A percentile compares a stretch with the other conserved stretches of the same genome.
Conservation (phyloP, 2,113 vertebrate genomes). For the Lichenostomus cassidix region DNA sequence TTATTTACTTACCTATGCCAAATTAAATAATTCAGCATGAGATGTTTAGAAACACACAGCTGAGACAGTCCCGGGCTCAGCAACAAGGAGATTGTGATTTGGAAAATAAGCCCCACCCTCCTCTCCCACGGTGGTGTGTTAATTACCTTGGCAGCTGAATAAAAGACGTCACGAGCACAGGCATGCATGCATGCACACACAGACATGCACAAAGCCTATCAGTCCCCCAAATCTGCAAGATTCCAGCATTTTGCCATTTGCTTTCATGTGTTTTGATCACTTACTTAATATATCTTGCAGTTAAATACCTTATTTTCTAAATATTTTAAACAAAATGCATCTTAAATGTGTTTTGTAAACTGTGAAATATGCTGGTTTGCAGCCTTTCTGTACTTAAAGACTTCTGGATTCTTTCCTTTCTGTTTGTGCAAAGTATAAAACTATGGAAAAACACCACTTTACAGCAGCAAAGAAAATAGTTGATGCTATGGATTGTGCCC, state of each 20-base stretch:
- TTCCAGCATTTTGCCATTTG: slow-evolving; percentile 4
- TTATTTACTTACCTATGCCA: neutral
- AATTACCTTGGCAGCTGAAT: slow-evolving; percentile 26
- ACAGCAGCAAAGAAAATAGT: neutral
- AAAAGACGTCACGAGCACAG: neutral
- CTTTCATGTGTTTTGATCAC: neutral
- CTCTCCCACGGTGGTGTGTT: neutral
- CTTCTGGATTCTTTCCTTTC: neutral
- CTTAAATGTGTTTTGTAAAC: neutral
- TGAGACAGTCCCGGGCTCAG: neutral
- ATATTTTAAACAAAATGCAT: neutral
- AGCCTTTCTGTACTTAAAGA: neutral
- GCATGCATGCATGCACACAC: neutral
- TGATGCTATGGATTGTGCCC: neutral
- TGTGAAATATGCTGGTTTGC: neutral
- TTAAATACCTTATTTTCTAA: slow-evolving; percentile 14
- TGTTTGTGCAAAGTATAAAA: neutral
- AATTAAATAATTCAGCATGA: neutral
- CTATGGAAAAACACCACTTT: neutral
- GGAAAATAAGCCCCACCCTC: neutral
- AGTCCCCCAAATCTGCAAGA: neutral
- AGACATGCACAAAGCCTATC: neutral
- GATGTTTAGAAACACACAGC: neutral
- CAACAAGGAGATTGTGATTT: neutral
- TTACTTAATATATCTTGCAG: neutral